Base-by-base conservation (phyloP, 2,888 invertebrate species). In the Meganola albula region DNA sequence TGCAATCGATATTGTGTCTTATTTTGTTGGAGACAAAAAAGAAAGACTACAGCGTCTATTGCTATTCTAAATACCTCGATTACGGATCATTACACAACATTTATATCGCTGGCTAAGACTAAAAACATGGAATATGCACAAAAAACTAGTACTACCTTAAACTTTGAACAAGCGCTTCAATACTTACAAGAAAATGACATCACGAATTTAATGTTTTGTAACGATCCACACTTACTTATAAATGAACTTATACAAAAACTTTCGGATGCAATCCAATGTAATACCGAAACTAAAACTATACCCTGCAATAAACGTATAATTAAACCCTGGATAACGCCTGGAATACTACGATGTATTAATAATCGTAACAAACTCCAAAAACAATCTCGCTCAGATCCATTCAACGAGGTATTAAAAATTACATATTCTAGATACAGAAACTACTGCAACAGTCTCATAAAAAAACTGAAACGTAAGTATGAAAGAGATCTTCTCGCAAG, bases 31-130 rank as follows among this genome's bases (percentile, higher is more conserved):
- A n/a, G n/a, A n/a, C n/a, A n/a, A n/a, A 37, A 31, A 21, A 27
- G 6, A 4, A 29, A 22, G 3, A 20, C 30, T 4, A 13, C 27
- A 0, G 37, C 37, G 4, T 12, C 13, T 6, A 31, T 43, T 13
- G 43, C 39, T 10, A 32, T 46, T 1, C 2, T 42, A 1, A 21
- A 40, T 5, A 39, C 39, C 0, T 12, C 38, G 7, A 27, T 37
- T n/a, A 39, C 40, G 2, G 47, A 41, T 21, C 42, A 46, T 12
- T 16, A 6, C 8, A 22, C 32, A 10, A 20, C 38, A 2, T 8
- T 38, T 4, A 22, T 27, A 8, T 27, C 27, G 3, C 11, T 42
- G 13, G 14, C 20, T 14, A 24, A 40, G 10, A 24, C 29, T 11
- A 34, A 36, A 24, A 28, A 9, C 8, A 9, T 10, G 11, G 12